Percentiles rank a stretch among this genome's conserved stretches.
These are phyloP conservation scores for Sturnira hondurensis DNA, from an alignment of 2,113 vertebrate genomes.

Conservation along the genomic window DNA sequence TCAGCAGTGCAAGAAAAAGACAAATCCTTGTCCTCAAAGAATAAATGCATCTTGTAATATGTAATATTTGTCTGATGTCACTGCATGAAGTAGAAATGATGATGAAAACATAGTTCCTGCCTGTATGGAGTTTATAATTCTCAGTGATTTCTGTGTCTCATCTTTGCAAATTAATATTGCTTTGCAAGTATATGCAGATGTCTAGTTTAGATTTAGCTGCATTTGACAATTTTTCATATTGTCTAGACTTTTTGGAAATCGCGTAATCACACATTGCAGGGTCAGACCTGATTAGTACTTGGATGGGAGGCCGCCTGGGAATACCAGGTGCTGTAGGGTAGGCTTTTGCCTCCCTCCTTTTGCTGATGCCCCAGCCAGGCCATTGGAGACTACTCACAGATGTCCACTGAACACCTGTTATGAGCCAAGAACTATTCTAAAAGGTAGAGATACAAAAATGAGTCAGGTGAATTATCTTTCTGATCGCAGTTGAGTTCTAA, in stretches of 20 bases:
- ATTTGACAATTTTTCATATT: background rate
- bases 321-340: no score
- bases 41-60: background rate
- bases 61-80: background rate
- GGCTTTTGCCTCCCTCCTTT: no score
- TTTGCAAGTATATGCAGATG: background rate
- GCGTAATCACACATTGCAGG: background rate
- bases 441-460: background rate
- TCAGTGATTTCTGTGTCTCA: background rate
- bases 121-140: background rate
- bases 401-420: background rate
- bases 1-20: background rate
- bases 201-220: background rate
- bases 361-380: no score
- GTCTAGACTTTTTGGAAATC: background rate
- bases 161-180: background rate
- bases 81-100: background rate
- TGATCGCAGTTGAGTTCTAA: background rate
- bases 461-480: slow-evolving; percentile 13
- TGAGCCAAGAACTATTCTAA: background rate
- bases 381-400: background rate
- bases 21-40: background rate
- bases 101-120: background rate
- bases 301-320: no score
- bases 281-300: no score